Evolutionary conservation across 2,888 invertebrate genomes (phyloP), one percentile per base, ranked within the genome.

Genomic region (Allygus modestus): DNA sequence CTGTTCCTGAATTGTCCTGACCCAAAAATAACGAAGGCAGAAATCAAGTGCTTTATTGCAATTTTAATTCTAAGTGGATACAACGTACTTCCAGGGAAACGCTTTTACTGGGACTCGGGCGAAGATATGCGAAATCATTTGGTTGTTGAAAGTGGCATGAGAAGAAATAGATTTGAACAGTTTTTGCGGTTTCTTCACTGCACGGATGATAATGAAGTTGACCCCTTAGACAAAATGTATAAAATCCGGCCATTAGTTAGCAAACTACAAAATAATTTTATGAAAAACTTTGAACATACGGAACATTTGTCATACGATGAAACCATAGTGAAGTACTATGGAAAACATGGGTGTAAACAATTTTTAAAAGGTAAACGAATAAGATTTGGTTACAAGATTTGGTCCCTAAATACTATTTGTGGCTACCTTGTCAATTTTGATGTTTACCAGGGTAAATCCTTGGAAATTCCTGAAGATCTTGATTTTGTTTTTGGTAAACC

Each of bases 401-500:
- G 89, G 89, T 87, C 86, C 69, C 71, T 89, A n/a, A 89, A 88
- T 85, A 85, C 87, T 33, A 83, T 69, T 23, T 58, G 82, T 61
- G 89, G 88, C n/a, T 89, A 89, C 85, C 84, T 89, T n/a, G 86
- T 89, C n/a, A 88, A 89, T 86, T 89, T 88, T 87, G 88, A 89
- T 79, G 28, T 89, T 71, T 89, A 88, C 84, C 88, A 89, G 86
- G 87, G 88, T 23, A 88, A 87, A 87, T 85, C 87, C 85, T 37
- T 83, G 26, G 77, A 17, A 77, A 77, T 77, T 1, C 77, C 51
- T 5, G 54, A 54, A 23, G 20, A 54, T 54, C 54, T 23, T 23
- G 54, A 54, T 9, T 54, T 69, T 69, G 33, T 69, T 17, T 69
- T 69, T 69, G 69, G 69, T n/a, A 69, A 69, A 69, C 69, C 69